phyloP scores from a whole-genome alignment of 2,888 invertebrate species.

The Andrena hattorfiana region DNA sequence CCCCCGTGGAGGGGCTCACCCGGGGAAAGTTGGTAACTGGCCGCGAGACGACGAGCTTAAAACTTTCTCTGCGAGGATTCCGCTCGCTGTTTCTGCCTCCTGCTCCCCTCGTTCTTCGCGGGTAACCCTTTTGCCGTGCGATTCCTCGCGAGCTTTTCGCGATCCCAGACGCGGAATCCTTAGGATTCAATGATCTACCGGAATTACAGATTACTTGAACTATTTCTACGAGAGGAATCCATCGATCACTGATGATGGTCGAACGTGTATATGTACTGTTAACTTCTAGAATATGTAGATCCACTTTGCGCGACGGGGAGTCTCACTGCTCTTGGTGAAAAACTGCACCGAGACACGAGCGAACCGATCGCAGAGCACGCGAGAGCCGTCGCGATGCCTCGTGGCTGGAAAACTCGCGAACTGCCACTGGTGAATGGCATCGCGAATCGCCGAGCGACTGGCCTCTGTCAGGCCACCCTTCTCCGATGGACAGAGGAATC shows the following conservation, averaged over 20 bases:
- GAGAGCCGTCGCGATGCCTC: conserved; percentile 34
- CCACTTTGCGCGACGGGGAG: background rate
- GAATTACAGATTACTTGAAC: background rate
- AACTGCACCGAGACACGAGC: conserved; percentile 6
- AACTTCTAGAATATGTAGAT: background rate
- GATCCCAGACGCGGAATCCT: background rate
- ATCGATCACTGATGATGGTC: too few species aligned
- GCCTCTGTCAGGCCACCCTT: conserved; percentile 56
- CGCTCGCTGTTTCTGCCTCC: conserved; percentile 4
- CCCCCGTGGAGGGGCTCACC: background rate
- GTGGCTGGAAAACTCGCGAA: conserved; percentile 68
- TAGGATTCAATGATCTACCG: background rate
- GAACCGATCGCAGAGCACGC: conserved; percentile 17
- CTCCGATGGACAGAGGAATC: conserved; percentile 66
- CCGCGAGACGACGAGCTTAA: conserved; percentile 56
- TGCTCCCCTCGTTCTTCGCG: background rate
- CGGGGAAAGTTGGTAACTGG: conserved; percentile 48
- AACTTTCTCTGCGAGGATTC: conserved; percentile 38
- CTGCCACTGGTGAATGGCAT: conserved; percentile 67
- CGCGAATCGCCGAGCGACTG: conserved; percentile 52
- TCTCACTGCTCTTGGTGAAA: background rate
- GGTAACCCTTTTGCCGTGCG: background rate
- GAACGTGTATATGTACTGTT: too few species aligned
- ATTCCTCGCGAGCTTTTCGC: background rate
- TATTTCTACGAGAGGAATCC: background rate